Evolutionary conservation across 1,140 invertebrate species (phyloP).

Genomic region (Calliopsis andreniformis): DNA sequence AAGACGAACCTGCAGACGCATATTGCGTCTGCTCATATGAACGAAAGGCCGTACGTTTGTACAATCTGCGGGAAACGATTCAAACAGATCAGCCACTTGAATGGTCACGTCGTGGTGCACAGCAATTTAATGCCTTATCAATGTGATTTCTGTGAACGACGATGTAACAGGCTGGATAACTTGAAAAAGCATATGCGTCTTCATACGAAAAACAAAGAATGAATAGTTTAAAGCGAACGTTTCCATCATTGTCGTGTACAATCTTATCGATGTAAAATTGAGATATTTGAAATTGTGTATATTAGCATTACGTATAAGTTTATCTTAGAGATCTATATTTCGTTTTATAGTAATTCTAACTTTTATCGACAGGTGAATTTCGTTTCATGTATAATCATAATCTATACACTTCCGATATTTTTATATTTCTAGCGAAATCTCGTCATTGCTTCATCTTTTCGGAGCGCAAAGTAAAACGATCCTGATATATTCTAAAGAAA

Average conservation of each 20-base stretch:
- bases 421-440: conserved; percentile 21
- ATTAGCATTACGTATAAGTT: neutral
- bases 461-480: neutral
- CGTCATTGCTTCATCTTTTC: conserved; percentile 6
- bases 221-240: neutral
- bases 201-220: conserved; percentile 69
- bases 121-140: conserved; percentile 75
- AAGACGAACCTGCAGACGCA: conserved; percentile 76
- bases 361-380: neutral
- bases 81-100: conserved; percentile 74
- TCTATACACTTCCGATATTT: conserved; percentile 26
- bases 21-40: conserved; percentile 77
- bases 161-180: conserved; percentile 74
- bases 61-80: conserved; percentile 80
- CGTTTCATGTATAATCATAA: conserved; percentile 11
- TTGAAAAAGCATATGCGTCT: conserved; percentile 74
- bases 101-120: conserved; percentile 74
- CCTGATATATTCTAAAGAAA: neutral
- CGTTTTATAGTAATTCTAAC: neutral
- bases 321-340: conserved; percentile 1
- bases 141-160: conserved; percentile 71
- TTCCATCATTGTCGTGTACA: neutral
- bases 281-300: neutral
- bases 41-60: conserved; percentile 80
- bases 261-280: neutral